Evolutionary conservation across 2,113 vertebrate species (phyloP).

Genomic region (Hippotragus niger): DNA sequence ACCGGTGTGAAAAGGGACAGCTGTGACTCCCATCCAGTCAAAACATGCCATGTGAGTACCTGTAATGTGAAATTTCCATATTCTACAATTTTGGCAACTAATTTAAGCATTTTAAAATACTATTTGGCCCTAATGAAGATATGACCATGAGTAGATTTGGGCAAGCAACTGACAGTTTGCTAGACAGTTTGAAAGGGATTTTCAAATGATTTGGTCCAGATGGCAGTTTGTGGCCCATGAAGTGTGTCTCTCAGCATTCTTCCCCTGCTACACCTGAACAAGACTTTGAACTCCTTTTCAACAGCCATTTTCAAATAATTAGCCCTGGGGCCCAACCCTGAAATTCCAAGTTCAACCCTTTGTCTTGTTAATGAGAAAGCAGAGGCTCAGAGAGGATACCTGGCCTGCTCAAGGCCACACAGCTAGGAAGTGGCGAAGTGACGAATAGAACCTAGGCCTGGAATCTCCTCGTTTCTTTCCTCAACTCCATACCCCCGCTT

Average conservation of each 20-base stretch:
- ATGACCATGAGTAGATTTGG: not conserved
- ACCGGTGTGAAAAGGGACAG: not conserved
- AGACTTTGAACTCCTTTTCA: not conserved
- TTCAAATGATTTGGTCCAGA: not conserved
- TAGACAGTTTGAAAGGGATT: not conserved
- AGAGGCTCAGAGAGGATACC: not conserved
- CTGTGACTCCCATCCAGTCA: too few species aligned
- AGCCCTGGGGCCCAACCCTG: not conserved
- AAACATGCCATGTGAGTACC: not conserved
- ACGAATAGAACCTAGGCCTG: not conserved
- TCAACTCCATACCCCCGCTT: fast-evolving
- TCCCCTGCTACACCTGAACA: not conserved
- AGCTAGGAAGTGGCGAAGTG: not conserved
- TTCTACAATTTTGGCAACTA: not conserved
- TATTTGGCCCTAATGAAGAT: not conserved
- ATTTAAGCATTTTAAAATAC: not conserved
- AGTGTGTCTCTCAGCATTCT: not conserved
- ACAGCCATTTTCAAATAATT: not conserved
- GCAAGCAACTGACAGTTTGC: not conserved
- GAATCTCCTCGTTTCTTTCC: not conserved
- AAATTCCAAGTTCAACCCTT: not conserved
- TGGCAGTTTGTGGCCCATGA: not conserved
- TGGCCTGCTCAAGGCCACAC: not conserved
- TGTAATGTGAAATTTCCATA: not conserved
- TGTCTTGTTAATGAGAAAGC: not conserved